phyloP scores from a whole-genome alignment of 1,140 invertebrate species.

The Dinoponera quadriceps region DNA sequence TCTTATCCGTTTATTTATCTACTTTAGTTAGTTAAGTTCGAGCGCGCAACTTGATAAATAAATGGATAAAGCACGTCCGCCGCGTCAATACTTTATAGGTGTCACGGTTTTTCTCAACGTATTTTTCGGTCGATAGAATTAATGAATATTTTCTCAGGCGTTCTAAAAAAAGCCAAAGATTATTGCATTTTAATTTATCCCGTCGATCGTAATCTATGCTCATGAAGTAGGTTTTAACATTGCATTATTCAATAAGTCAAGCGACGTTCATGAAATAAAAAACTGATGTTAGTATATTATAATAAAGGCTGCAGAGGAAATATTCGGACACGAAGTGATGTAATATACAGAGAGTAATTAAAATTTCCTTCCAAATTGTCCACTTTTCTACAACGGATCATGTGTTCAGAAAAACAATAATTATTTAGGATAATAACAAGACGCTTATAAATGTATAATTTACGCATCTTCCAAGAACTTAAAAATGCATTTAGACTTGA shows the following conservation, averaged over 20 bases:
- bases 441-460: not conserved
- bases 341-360: not conserved
- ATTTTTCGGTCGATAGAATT: not conserved
- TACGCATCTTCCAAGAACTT: not conserved
- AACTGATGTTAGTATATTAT: not conserved
- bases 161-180: not conserved
- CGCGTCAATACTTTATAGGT: slow-evolving; percentile 18
- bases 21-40: no score
- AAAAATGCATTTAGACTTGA: not conserved
- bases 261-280: not conserved
- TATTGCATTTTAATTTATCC: slow-evolving; percentile 15
- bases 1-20: no score
- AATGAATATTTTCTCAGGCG: slow-evolving; percentile 12
- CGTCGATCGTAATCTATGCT: not conserved
- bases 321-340: not conserved
- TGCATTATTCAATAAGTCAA: slow-evolving; percentile 7
- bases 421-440: not conserved
- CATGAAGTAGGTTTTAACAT: slow-evolving; percentile 11
- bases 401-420: not conserved
- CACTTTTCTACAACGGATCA: not conserved
- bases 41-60: slow-evolving; percentile 17
- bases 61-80: slow-evolving; percentile 1
- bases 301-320: not conserved
- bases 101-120: not conserved
- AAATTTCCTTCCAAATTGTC: not conserved